Percentiles rank a stretch among this genome's conserved stretches.
Evolutionary conservation across 2,797 vertebrate species (phyloP).

Genomic region (Pogonophryne albipinna): DNA sequence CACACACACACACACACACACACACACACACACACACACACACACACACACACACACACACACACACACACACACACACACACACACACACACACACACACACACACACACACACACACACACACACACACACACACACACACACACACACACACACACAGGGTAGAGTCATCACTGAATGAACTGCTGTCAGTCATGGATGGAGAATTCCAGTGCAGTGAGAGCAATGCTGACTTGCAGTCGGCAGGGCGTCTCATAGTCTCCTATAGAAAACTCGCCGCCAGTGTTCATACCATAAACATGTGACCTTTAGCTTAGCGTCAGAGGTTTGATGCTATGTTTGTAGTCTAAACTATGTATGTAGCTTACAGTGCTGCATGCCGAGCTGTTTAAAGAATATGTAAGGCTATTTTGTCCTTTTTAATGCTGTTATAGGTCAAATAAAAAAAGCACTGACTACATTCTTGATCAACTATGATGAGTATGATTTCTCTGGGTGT

Average conservation of each 20-base stretch:
- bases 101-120: too few relatives aligned
- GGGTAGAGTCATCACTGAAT: too few relatives aligned
- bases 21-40: too few relatives aligned
- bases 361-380: background rate
- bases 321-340: conserved; percentile 32
- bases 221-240: conserved; percentile 48
- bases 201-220: conserved; percentile 62
- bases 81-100: too few relatives aligned
- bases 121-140: too few relatives aligned
- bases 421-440: background rate
- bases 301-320: conserved; percentile 41
- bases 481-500: conserved; percentile 37
- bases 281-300: conserved; percentile 37
- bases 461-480: conserved; percentile 41
- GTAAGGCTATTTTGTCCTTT: background rate
- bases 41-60: too few relatives aligned
- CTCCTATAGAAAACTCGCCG: conserved; percentile 25
- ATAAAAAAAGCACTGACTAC: conserved; percentile 23
- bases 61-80: too few relatives aligned
- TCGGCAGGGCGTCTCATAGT: conserved; percentile 45
- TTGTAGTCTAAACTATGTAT: background rate
- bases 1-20: too few relatives aligned
- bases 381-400: conserved; percentile 14
- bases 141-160: too few relatives aligned
- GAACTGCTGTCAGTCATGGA: conserved; percentile 42